Evolutionary conservation across 2,888 invertebrate genomes (phyloP).

Genomic region (Candidula unifasciata): DNA sequence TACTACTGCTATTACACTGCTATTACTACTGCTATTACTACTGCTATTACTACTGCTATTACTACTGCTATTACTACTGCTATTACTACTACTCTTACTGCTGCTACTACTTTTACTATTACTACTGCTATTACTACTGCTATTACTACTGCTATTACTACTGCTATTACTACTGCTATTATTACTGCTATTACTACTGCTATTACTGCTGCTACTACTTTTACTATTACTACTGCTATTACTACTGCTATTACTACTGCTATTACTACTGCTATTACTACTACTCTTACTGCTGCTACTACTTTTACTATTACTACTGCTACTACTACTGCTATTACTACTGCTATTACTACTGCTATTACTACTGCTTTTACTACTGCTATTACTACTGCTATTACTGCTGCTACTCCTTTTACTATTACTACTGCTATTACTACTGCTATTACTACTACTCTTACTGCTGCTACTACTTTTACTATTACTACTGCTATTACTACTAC

Average conservation of each 20-base stretch:
- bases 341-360: neutral
- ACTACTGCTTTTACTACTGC: too few species aligned
- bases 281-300: neutral
- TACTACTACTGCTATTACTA: neutral
- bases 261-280: neutral
- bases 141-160: too few species aligned
- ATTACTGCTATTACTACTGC: too few species aligned
- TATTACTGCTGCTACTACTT: too few species aligned
- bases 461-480: constrained; percentile 2
- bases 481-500: constrained; percentile 13
- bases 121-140: too few species aligned
- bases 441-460: neutral
- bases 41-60: neutral
- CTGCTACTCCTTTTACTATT: too few species aligned
- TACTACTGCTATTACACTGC: neutral
- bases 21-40: neutral
- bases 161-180: too few species aligned
- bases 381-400: too few species aligned
- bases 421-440: neutral
- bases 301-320: neutral
- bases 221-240: neutral
- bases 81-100: neutral
- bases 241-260: neutral
- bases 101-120: neutral
- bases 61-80: neutral